Conservation (phyloP, 1,140 invertebrate genomes). For the Calliopsis andreniformis region DNA sequence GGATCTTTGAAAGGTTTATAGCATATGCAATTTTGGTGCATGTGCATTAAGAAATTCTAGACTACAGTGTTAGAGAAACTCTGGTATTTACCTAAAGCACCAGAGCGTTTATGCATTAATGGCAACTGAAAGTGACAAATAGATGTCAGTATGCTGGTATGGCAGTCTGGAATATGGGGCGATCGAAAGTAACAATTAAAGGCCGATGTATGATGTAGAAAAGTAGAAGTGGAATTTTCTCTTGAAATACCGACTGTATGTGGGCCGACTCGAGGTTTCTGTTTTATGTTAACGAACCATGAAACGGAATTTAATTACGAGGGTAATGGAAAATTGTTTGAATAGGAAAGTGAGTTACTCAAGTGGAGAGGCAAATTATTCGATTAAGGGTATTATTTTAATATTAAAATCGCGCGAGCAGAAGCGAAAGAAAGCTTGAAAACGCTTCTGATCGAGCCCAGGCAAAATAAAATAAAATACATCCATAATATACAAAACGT, state of each 20-base stretch:
- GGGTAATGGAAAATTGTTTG: neutral
- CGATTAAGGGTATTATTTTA: neutral
- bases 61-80: neutral
- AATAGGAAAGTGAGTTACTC: neutral
- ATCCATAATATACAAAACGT: too few species aligned
- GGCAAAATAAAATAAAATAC: too few species aligned
- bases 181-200: constrained; percentile 37
- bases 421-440: too few species aligned
- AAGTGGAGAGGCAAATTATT: neutral
- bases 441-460: too few species aligned
- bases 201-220: constrained; percentile 11
- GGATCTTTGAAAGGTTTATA: too few species aligned
- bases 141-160: neutral
- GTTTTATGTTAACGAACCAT: constrained; percentile 17
- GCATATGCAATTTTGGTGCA: too few species aligned
- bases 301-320: constrained; percentile 23
- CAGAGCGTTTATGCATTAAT: neutral
- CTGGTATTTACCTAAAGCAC: neutral
- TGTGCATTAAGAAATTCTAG: too few species aligned
- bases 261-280: neutral
- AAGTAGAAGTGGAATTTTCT: constrained; percentile 35
- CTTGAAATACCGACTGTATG: neutral
- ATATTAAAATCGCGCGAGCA: neutral
- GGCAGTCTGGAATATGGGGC: neutral
- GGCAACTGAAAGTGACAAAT: constrained; percentile 2